Percentiles rank a stretch among this genome's conserved stretches.
Conservation (phyloP, 2,113 vertebrate species). For the Rhinogobius similis region DNA sequence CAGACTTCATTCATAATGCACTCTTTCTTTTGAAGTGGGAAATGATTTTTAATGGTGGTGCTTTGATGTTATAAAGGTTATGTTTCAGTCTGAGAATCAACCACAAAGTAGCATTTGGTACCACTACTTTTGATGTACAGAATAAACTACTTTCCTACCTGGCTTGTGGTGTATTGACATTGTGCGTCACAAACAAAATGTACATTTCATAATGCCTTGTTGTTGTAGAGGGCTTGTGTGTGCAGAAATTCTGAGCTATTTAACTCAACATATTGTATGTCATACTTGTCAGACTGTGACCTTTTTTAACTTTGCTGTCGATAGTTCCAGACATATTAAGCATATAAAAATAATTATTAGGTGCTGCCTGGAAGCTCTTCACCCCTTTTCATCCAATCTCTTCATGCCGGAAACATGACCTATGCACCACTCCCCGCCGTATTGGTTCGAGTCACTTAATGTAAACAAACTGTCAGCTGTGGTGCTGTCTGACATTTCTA, state of each 20-base stretch:
- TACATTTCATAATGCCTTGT: background rate
- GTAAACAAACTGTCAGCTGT: too few species aligned
- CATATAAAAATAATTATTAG: background rate
- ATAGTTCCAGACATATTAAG: background rate
- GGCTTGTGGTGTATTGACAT: background rate
- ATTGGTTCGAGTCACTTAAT: too few species aligned
- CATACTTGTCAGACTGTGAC: background rate
- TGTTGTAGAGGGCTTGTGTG: background rate
- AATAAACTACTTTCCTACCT: background rate
- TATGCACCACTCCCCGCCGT: too few species aligned
- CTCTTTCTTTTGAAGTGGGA: constrained; percentile 10
- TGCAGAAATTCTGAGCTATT: background rate
- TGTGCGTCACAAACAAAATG: background rate
- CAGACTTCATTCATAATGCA: constrained; percentile 20
- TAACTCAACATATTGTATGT: constrained; percentile 5
- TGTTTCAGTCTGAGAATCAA: constrained; percentile 16
- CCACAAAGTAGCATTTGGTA: constrained; percentile 1
- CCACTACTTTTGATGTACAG: background rate
- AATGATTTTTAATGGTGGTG: constrained; percentile 15
- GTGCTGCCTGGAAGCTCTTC: background rate
- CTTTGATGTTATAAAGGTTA: constrained; percentile 19
- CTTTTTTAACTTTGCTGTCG: background rate
- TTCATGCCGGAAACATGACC: too few species aligned
- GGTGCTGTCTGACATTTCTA: too few species aligned
- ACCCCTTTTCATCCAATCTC: too few species aligned